A percentile compares a stretch with the other conserved stretches of the same genome.
Conservation (phyloP, 2,113 vertebrate genomes). For the Poeciliopsis turrubarensis region DNA sequence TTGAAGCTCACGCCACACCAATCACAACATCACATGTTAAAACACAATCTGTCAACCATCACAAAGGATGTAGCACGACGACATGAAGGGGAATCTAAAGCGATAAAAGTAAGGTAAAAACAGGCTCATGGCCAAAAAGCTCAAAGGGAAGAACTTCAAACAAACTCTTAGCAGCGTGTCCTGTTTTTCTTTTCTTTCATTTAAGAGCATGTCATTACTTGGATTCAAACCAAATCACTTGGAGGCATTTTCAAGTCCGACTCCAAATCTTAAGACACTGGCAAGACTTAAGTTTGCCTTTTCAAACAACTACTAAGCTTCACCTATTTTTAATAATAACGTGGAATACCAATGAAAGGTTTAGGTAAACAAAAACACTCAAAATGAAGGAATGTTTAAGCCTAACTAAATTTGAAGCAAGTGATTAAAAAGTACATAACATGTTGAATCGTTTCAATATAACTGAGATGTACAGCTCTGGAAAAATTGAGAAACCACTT, state of each 20-base stretch:
- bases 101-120: constrained; percentile 42
- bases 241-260: constrained; percentile 69
- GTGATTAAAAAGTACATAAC: not conserved
- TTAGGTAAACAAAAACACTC: constrained; percentile 24
- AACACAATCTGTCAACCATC: constrained; percentile 51
- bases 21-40: constrained; percentile 61
- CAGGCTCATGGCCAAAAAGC: constrained; percentile 41
- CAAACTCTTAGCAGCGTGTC: constrained; percentile 62
- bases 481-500: no score
- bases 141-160: constrained; percentile 55
- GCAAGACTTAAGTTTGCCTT: constrained; percentile 47
- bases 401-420: not conserved
- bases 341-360: constrained; percentile 35
- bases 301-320: constrained; percentile 49
- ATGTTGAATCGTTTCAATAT: no score
- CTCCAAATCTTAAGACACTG: constrained; percentile 61
- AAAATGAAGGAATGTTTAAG: not conserved
- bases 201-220: constrained; percentile 66
- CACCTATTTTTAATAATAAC: constrained; percentile 45
- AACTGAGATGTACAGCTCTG: no score
- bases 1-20: constrained; percentile 61
- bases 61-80: constrained; percentile 42
- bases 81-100: constrained; percentile 32
- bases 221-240: constrained; percentile 63
- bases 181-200: constrained; percentile 54